phyloP scores from a whole-genome alignment of 2,113 vertebrate species.

The Aramus guarauna region DNA sequence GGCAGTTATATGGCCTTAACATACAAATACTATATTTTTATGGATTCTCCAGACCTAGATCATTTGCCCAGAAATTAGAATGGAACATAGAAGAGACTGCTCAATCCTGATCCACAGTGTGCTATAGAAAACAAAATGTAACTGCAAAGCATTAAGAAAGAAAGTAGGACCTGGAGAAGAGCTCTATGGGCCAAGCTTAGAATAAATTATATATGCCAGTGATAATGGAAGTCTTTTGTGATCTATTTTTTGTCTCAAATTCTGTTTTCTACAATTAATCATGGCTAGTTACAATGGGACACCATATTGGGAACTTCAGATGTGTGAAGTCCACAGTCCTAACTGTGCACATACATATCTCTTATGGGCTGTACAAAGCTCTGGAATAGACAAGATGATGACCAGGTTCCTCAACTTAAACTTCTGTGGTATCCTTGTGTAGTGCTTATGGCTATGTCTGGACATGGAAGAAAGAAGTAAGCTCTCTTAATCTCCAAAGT shows the following conservation, averaged over 20 bases:
- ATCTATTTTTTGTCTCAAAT: not conserved
- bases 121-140: not conserved
- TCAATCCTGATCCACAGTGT: not conserved
- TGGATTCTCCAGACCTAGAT: not conserved
- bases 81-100: not conserved
- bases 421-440: conserved; percentile 80
- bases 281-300: not conserved
- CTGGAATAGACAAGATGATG: conserved; percentile 75
- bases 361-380: conserved; percentile 70
- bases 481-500: not conserved
- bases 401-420: conserved; percentile 80
- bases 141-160: not conserved
- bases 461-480: conserved; percentile 74
- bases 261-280: not conserved
- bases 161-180: not conserved
- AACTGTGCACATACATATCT: not conserved
- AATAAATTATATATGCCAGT: not conserved
- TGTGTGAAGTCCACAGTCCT: not conserved
- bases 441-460: conserved; percentile 82
- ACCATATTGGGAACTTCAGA: not conserved
- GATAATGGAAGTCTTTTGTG: not conserved
- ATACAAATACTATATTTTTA: not conserved
- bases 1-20: not conserved
- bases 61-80: not conserved
- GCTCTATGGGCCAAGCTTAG: not conserved